Percentiles rank a stretch among this genome's conserved stretches.
Conservation (phyloP, 1,140 invertebrate genomes). For the Apis florea region DNA sequence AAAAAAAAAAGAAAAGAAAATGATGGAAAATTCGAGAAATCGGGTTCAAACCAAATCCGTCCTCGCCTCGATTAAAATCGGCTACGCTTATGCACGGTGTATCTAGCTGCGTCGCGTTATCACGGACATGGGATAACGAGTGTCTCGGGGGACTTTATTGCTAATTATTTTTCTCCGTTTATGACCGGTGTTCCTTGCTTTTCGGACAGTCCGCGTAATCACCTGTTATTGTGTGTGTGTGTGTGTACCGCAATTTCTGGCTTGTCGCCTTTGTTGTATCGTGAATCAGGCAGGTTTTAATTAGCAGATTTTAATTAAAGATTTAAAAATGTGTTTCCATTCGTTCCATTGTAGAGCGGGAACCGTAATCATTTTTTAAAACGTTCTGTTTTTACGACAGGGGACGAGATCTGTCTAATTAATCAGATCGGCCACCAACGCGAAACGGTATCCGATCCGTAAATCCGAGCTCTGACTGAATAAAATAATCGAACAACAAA, state of each 20-base stretch:
- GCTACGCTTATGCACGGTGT: no score
- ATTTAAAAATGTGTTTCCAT: not conserved
- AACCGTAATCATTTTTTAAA: not conserved
- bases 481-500: no score
- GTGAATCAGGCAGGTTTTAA: not conserved
- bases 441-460: no score
- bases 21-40: no score
- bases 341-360: not conserved
- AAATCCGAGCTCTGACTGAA: no score
- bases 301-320: not conserved
- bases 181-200: conserved; percentile 25
- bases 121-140: not conserved
- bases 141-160: conserved; percentile 46
- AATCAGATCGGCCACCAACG: no score
- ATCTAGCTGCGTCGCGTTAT: not conserved
- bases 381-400: not conserved
- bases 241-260: not conserved
- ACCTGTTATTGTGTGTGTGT: conserved; percentile 21
- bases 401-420: no score
- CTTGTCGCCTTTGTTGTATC: not conserved
- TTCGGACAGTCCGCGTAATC: conserved; percentile 43
- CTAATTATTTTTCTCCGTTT: conserved; percentile 59
- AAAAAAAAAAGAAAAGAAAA: no score
- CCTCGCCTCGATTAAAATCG: no score
- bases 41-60: no score